Base-by-base conservation (phyloP, 2,888 invertebrate species). In the Plagodis pulveraria region DNA sequence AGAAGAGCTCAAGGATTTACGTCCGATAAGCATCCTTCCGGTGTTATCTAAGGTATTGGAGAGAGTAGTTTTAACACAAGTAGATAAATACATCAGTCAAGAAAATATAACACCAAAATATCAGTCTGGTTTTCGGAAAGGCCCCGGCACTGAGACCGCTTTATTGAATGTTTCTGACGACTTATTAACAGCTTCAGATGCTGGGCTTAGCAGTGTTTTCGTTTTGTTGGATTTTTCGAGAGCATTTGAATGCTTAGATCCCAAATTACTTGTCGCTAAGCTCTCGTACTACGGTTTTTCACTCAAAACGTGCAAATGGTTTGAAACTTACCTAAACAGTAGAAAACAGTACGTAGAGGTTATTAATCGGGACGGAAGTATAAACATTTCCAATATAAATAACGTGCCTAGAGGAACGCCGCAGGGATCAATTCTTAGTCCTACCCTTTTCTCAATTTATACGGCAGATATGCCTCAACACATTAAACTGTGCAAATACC, bases 401-500 rank as follows among this genome's bases (percentile, higher is more conserved):
- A 45, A 10, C 10, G 9, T 45, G 0, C 9, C 33, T 5, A 32
- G 45, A 10, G 45, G 45, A n/a, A 10, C 33, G 9, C 45, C 45
- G 0, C 45, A 45, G 10, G 45, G 45, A 10, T 45, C 45, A 2
- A 45, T 45, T 5, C 33, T 45, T 9, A 45, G 45, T 32, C 45
- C 45, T 10, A 45, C 33, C 10, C 10, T 45, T 0, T 59, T 59
- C 6, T 43, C 48, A 6, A 5, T 53, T 8, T 58, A 41, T 35
- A 53, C 58, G 0, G 53, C 58, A 4, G 58, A 58, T 22, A 35
- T 61, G n/a, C 50, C 49, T 22, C 33, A 42, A 6, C 36, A 33
- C 8, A 43, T 51, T n/a, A 46, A 50, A 38, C 0, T 12, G 12
- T 54, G 50, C 11, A 59, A 50, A 10, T 11, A 35, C 12, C 46